Conservation (phyloP, 2,888 invertebrate species). For the Lithophane ornitopus region DNA sequence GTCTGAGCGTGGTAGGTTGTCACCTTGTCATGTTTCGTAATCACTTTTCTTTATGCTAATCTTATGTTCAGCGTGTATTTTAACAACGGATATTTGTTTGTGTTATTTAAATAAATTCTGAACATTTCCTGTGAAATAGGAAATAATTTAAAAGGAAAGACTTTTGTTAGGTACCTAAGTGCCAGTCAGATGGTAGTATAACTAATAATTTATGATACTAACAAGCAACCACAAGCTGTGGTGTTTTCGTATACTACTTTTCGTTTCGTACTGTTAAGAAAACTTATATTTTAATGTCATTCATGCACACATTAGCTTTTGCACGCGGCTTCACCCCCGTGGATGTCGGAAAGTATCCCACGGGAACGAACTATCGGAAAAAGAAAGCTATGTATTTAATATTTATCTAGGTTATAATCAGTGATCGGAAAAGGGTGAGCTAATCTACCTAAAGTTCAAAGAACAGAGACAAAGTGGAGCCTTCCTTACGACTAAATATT, state of each 20-base stretch:
- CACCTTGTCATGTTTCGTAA: conserved; percentile 45
- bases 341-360: background rate
- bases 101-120: background rate
- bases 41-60: conserved; percentile 61
- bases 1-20: conserved; percentile 20
- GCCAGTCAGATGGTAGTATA: background rate
- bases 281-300: background rate
- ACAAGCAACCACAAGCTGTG: background rate
- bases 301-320: background rate
- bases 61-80: conserved; percentile 9
- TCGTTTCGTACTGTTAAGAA: background rate
- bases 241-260: too few species aligned
- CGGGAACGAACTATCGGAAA: background rate
- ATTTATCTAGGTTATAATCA: too few species aligned
- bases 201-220: background rate
- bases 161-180: background rate
- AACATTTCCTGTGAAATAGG: background rate
- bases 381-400: too few species aligned
- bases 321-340: background rate
- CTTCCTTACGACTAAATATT: too few species aligned
- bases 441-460: too few species aligned
- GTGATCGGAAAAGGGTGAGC: too few species aligned
- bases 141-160: background rate
- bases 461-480: too few species aligned
- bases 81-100: conserved; percentile 3